These are phyloP conservation scores for Acinonyx jubatus DNA, from an alignment of 2,113 vertebrate species.

Conservation along the genomic window DNA sequence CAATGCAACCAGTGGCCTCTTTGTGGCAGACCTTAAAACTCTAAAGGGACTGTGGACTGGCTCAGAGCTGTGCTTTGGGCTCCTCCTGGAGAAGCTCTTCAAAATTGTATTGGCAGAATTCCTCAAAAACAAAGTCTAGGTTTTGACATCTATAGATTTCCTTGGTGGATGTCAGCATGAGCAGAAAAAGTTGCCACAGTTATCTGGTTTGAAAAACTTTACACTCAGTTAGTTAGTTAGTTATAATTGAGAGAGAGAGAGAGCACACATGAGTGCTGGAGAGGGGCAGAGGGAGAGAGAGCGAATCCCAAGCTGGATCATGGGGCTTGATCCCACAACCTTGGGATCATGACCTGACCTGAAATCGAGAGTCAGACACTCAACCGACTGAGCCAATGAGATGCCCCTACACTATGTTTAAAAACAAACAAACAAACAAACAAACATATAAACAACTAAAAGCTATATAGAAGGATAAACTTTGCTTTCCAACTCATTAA, in stretches of 20 bases:
- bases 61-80: background rate
- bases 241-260: too few relatives aligned
- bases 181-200: background rate
- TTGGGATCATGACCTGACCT: too few relatives aligned
- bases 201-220: background rate
- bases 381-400: too few relatives aligned
- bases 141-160: background rate
- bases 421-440: background rate
- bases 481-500: background rate
- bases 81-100: background rate
- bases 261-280: too few relatives aligned
- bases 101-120: background rate
- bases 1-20: background rate
- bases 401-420: background rate
- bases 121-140: background rate
- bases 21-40: background rate
- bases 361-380: too few relatives aligned
- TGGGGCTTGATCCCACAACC: too few relatives aligned
- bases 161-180: background rate
- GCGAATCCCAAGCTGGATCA: too few relatives aligned
- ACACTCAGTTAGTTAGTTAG: too few relatives aligned
- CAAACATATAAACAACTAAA: background rate
- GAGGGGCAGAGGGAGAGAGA: too few relatives aligned
- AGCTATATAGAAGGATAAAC: background rate
- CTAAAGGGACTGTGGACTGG: too few relatives aligned